Conservation (phyloP, 2,888 invertebrate genomes). For the Apeira syringaria region DNA sequence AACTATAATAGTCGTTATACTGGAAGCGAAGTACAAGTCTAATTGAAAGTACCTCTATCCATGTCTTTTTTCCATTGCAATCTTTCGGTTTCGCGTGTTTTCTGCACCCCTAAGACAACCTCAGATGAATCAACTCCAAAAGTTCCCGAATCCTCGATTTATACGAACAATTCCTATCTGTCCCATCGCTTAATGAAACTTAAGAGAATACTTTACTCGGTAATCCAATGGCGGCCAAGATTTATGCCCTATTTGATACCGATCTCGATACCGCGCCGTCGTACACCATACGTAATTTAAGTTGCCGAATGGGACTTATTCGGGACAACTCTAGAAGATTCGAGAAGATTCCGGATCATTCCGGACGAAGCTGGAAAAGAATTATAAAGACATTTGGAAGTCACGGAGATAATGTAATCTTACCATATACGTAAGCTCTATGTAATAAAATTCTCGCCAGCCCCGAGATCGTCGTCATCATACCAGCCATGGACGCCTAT, state of each 20-base stretch:
- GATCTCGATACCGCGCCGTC: conserved; percentile 63
- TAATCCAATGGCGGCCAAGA: conserved; percentile 72
- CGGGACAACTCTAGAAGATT: conserved; percentile 11
- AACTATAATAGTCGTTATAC: too few relatives aligned
- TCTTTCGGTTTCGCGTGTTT: too few relatives aligned
- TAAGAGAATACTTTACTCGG: conserved; percentile 72
- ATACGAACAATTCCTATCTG: conserved; percentile 56
- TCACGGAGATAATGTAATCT: too few relatives aligned
- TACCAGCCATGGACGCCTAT: too few relatives aligned
- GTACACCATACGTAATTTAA: conserved; percentile 75
- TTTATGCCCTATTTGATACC: conserved; percentile 71
- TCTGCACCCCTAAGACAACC: conserved; percentile 14
- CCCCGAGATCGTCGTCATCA: too few relatives aligned
- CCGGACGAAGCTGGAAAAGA: conserved; percentile 55
- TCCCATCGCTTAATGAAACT: conserved; percentile 79
- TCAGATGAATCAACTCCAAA: conserved; percentile 45
- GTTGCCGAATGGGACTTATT: conserved; percentile 66
- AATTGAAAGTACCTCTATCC: too few relatives aligned
- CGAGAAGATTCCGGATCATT: conserved; percentile 4
- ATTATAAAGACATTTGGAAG: conserved; percentile 63
- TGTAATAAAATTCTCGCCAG: too few relatives aligned
- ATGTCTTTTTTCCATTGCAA: too few relatives aligned
- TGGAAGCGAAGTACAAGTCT: too few relatives aligned
- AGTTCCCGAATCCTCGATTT: conserved; percentile 47
- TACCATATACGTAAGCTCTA: too few relatives aligned